Base-by-base conservation (phyloP, 2,888 invertebrate species). In the Eudasyphora cyanicolor region DNA sequence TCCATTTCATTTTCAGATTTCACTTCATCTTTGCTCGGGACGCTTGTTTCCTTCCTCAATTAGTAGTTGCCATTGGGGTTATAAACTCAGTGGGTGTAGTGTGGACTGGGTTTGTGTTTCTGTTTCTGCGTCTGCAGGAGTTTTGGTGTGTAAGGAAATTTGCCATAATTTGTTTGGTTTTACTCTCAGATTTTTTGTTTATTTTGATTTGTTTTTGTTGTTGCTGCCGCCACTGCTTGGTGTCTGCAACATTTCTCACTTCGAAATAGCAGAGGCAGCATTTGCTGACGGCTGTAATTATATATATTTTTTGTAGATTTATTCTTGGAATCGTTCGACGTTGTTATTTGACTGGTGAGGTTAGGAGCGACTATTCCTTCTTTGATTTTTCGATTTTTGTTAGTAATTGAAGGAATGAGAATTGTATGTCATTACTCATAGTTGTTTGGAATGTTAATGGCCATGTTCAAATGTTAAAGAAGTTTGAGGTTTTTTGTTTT, bases 211-310 rank as follows among this genome's bases (percentile, higher is more conserved):
- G 12, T 54, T 21, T 32, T 5, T 62, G 17, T 32, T 62, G 1
- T 38, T 2, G 5, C 14, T 29, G 12, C 29, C 29, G 45, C 10
- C 14, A 45, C 12, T 27, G 27, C 14, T 38, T 7, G 38, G 19
- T 64, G 64, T 38, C 35, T 32, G 29, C 74, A 73, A 32, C 79
- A 74, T 73, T 82, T 74, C 42, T 82, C 54, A 70, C 62, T 71
- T 70, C 4, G 51, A 70, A 35, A 38, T 12, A 45, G 45, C 64
- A 64, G 19, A 8, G 38, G 64, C 80, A 77, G 29, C 83, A 74
- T 80, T 74, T 80, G 79, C 82, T 79, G 75, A 67, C 70, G 75
- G 75, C 73, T 73, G 76, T 79, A 79, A 79, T 82, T 82, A 76
- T 76, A 81, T 76, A 82, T 67, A n/a, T n/a, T n/a, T 76, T 76